Evolutionary conservation across 2,113 vertebrate species (phyloP), one percentile per base, ranked within the genome.

Genomic region (Cheirogaleus medius): DNA sequence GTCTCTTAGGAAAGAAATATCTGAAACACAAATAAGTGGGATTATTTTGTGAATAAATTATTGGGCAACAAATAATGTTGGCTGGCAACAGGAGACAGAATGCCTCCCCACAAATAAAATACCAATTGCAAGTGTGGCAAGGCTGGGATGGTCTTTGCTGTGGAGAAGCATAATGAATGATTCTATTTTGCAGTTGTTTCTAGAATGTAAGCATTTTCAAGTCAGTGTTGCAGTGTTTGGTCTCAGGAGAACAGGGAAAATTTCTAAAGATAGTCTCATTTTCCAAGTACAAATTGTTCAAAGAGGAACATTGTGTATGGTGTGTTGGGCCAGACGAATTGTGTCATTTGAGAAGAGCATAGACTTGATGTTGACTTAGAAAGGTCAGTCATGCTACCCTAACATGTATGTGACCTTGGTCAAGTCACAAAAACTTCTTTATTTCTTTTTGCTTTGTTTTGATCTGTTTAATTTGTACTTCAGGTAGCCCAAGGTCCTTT

Each of bases 131-230:
- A 93, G 66, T 37, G 32, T 86, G 71, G 71, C 27, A 56, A 96
- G 63, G 64, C 17, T 47, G 47, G 54, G 54, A 21, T 73, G 4
- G 77, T 81, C 76, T 95, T 94, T 77, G 42, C 64, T 82, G 58
- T 78, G 76, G 49, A 87, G n/a, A 58, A 71, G 15, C 25, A 47
- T 85, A 94, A 97, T 92, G 89, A 96, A 93, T 91, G 94, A 60
- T 90, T 73, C 60, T 82, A 25, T 93, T 92, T 90, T 96, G 42
- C 54, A 77, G 47, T 94, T 87, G 68, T 97, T 97, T 95, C 69
- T 98, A 90, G 95, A 96, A 90, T 88, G 42, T 84, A 87, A 97
- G 54, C 74, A 82, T 97, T 97, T 97, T 95, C 73, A 91, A 94
- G 90, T 69, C 74, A 91, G 56, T 47, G 32, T 73, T 93, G 37